Evolutionary conservation across 2,113 vertebrate species (phyloP).

Genomic region (Microcebus tavaratra): DNA sequence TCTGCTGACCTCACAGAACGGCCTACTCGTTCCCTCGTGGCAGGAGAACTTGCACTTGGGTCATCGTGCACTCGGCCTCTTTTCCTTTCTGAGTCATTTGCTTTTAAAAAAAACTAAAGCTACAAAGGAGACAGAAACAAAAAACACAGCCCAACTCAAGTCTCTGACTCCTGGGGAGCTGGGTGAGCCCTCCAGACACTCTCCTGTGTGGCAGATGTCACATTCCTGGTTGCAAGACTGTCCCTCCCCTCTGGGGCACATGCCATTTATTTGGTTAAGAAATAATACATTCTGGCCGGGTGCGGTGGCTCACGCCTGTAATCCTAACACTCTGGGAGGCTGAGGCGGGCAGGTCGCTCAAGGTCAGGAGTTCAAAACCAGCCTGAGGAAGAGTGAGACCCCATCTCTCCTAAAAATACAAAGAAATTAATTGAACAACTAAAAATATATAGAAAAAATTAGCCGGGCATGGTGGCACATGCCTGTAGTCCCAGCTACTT

Average conservation of each 20-base stretch:
- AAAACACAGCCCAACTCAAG: not conserved
- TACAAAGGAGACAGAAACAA: not conserved
- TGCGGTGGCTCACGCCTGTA: too few relatives aligned
- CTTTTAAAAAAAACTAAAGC: not conserved
- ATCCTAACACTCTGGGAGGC: too few relatives aligned
- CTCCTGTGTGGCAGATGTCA: not conserved
- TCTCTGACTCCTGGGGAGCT: not conserved
- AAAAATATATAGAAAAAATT: too few relatives aligned
- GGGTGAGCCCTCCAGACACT: not conserved
- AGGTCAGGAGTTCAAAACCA: too few relatives aligned
- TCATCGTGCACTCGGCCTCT: not conserved
- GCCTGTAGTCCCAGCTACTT: too few relatives aligned
- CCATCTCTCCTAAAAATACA: too few relatives aligned
- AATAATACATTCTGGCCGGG: not conserved
- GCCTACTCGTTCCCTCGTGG: accelerated
- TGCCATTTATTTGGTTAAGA: not conserved
- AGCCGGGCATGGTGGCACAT: too few relatives aligned
- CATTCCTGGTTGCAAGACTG: not conserved
- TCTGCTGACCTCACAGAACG: not conserved
- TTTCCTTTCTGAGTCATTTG: not conserved
- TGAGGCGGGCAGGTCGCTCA: too few relatives aligned
- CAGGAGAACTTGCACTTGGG: not conserved
- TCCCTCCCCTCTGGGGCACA: not conserved
- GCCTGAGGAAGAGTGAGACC: too few relatives aligned
- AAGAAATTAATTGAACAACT: too few relatives aligned